Base-by-base conservation (phyloP, 1,140 invertebrate species). In the Bombus balteatus region DNA sequence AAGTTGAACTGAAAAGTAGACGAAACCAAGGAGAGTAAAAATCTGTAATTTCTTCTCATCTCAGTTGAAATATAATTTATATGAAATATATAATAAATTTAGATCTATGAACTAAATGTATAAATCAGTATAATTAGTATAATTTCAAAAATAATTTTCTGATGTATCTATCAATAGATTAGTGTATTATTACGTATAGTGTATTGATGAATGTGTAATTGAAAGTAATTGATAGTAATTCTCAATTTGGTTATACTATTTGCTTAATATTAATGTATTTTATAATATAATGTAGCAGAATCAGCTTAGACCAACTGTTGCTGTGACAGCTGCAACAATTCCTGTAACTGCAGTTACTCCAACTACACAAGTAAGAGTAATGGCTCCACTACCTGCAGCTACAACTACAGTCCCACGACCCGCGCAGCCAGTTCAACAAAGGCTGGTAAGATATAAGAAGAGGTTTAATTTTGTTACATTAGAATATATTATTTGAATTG, bases 341-440 rank as follows among this genome's bases (percentile, higher is more conserved):
- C 91, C 93, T 72, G 91, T 92, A 75, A 89, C 92, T 47, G 90
- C 95, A 8, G 94, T 86, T 92, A 94, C 96, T 83, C 95, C 94
- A 85, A 95, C 95, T 88, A 95, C 96, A 66, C 96, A 96, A 92
- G 96, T 97, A 81, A 93, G 96, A 89, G 95, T 96, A 86, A 96
- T 97, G 92, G 93, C 95, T 84, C 96, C 96, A 57, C 92, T 92
- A 37, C 92, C 93, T 70, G 92, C 95, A 28, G 93, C 95, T n/a
- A 92, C 93, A 73, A 92, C 93, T 18, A 88, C 91, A 66, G 89
- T 94, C 32, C 94, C 95, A 80, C 94, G 95, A 65, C 94, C 95
- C 79, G 83, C 92, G 22, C 94, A 94, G 88, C 88, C 95, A 53
- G 90, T 96, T 62, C 95, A 95, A 88, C 95, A 95, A 79, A 93